A percentile compares a stretch with the other conserved stretches of the same genome.
Conservation (phyloP, 2,888 invertebrate species). For the Polymixis lichenea region DNA sequence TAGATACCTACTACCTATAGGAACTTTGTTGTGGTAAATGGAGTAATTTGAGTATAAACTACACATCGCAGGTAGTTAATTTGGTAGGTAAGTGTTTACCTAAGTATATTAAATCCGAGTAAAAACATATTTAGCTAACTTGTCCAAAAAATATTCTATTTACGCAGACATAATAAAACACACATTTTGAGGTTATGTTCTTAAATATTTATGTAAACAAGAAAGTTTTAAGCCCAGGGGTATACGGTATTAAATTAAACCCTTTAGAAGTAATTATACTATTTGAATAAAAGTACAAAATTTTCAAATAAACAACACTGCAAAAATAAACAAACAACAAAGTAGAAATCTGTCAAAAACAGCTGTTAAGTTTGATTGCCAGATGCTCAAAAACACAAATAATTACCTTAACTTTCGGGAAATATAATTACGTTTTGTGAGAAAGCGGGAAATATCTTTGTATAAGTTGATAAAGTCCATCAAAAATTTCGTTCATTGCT, state of each 20-base stretch:
- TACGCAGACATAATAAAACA: background rate
- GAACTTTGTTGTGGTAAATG: background rate
- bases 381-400: background rate
- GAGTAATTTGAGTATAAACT: constrained; percentile 1
- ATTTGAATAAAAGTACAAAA: background rate
- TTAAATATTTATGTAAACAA: background rate
- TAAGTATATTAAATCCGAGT: background rate
- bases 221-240: background rate
- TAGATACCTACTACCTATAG: no score
- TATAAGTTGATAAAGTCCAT: background rate
- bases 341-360: constrained; percentile 30
- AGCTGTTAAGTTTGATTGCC: background rate
- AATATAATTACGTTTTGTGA: background rate
- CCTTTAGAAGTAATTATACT: background rate
- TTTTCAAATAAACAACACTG: background rate
- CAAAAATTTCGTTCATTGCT: background rate
- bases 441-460: background rate
- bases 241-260: background rate
- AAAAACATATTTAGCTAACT: background rate
- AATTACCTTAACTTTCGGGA: background rate
- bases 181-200: constrained; percentile 44
- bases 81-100: constrained; percentile 23
- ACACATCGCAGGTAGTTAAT: background rate
- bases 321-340: background rate
- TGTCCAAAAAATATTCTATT: no score